Conservation (phyloP, 2,797 vertebrate genomes). For the Anguilla obscura region DNA sequence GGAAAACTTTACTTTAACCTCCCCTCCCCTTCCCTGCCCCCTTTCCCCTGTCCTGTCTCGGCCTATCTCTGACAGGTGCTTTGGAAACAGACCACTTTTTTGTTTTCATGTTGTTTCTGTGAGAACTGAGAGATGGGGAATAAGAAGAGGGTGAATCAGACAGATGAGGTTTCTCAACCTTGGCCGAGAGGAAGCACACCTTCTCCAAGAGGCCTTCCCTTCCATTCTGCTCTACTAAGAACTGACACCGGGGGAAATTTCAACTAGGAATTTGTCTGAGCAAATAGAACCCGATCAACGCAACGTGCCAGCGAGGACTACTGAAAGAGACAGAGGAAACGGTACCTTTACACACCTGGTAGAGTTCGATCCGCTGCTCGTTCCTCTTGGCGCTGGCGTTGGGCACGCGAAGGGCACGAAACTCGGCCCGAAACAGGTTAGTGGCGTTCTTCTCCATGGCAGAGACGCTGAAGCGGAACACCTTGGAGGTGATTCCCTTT, state of each 20-base stretch:
- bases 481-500: constrained; percentile 85
- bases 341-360: constrained; percentile 83
- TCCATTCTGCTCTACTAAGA: background rate
- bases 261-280: background rate
- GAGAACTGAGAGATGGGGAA: background rate
- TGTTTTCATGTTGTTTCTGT: background rate
- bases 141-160: background rate
- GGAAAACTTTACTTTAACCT: constrained; percentile 19
- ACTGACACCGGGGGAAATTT: background rate
- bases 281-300: background rate
- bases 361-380: constrained; percentile 90
- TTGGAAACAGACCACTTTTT: background rate
- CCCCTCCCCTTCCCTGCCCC: background rate
- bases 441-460: constrained; percentile 89
- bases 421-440: constrained; percentile 90
- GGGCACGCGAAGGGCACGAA: constrained; percentile 83
- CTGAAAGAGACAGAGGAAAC: constrained; percentile 42
- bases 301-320: background rate
- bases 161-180: background rate
- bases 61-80: background rate
- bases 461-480: constrained; percentile 89
- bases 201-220: background rate
- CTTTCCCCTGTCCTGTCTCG: background rate
- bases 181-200: background rate
- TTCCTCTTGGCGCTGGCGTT: constrained; percentile 83